These are phyloP conservation scores for Phalloptychus januarius DNA, from an alignment of 2,797 vertebrate species.

Conservation along the genomic window DNA sequence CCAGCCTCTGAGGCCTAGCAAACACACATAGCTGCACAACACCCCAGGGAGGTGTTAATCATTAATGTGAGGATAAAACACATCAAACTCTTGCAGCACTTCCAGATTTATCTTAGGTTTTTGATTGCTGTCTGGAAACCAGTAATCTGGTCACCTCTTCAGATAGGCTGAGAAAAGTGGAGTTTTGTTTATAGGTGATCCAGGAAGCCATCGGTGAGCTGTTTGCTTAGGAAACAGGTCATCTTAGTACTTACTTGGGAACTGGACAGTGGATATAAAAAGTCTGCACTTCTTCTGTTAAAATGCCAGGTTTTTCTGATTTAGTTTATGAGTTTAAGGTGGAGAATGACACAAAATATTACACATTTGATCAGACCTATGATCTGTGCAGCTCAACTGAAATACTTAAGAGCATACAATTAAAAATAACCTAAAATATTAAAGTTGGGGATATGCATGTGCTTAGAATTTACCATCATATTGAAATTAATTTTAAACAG, in stretches of 20 bases:
- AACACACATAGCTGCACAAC: constrained; percentile 68
- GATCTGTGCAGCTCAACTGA: not conserved
- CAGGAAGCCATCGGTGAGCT: constrained; percentile 41
- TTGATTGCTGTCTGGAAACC: constrained; percentile 57
- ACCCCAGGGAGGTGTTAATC: constrained; percentile 75
- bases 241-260: constrained; percentile 44
- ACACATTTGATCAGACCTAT: not conserved
- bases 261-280: constrained; percentile 18
- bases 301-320: not conserved
- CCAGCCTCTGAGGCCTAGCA: constrained; percentile 24
- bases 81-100: constrained; percentile 74
- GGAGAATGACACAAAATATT: not conserved
- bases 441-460: too few relatives aligned
- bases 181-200: constrained; percentile 51
- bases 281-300: not conserved
- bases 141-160: constrained; percentile 22
- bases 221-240: constrained; percentile 38
- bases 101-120: constrained; percentile 81
- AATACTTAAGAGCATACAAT: not conserved
- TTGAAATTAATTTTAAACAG: too few relatives aligned
- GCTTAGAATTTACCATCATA: too few relatives aligned
- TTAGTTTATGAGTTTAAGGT: not conserved
- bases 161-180: constrained; percentile 17
- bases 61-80: constrained; percentile 78
- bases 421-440: too few relatives aligned